Evolutionary conservation across 2,888 invertebrate genomes (phyloP), one percentile per base, ranked within the genome.

Genomic region (Leptogaster cylindrica): DNA sequence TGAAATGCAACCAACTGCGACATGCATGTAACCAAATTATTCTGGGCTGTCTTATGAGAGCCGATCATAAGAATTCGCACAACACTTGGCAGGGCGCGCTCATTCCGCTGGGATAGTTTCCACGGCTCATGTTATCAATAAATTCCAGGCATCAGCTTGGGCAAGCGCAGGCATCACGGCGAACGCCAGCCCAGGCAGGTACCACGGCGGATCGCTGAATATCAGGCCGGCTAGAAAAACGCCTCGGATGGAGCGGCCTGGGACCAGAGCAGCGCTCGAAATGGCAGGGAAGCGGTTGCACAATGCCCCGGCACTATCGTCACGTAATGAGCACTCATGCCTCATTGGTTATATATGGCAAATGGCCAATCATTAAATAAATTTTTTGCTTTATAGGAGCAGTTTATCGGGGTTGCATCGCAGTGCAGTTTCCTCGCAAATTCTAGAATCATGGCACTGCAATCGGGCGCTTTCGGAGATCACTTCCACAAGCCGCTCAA

Each of bases 251-350:
- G 58, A 58, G n/a, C 5, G 27, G 16, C 8, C 14, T 27, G 25
- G 58, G 58, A 58, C 41, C 41, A 58, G 16, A 39, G 31, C 18
- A 4, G 27, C 31, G n/a, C 52, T 52, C 16, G 20, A 52, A 52
- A 52, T 33, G 52, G 52, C 39, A 25, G 10, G 7, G 33, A 46
- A 46, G 16, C 20, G 25, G 46, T 63, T 44, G 46, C 46, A 46
- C 44, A 39, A 44, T 44, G 16, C 27, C 16, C 2, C 3, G 2
- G 28, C 31, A 63, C n/a, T 44, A 44, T 63, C 23, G 63, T 63
- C 63, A 63, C 63, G 63, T 63, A 63, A 63, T 63, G 63, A 63
- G 63, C 41, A 63, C 63, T 44, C 63, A 63, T 63, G 63, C 63
- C 63, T 46, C 44, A 63, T 63, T 44, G 44, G 14, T 16, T 44